Conservation (phyloP, 2,113 vertebrate species). For the Muntiacus reevesi region DNA sequence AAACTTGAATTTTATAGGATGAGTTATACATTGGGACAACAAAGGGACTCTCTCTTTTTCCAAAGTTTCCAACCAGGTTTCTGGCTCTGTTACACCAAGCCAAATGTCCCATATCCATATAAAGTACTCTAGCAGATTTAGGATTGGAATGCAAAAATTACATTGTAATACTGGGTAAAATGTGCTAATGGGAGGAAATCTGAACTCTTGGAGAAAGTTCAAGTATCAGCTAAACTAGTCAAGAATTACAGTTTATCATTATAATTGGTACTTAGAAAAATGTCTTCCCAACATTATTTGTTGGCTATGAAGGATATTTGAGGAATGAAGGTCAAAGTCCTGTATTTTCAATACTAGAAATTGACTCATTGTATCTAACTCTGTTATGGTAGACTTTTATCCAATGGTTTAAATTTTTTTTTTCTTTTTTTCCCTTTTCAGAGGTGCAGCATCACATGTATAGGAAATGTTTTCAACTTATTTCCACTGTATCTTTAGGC, state of each 20-base stretch:
- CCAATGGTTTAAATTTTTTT: not conserved
- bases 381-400: not conserved
- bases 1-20: not conserved
- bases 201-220: not conserved
- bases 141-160: not conserved
- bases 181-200: not conserved
- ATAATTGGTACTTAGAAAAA: not conserved
- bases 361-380: not conserved
- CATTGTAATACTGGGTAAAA: not conserved
- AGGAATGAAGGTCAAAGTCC: not conserved
- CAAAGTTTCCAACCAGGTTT: not conserved
- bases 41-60: not conserved
- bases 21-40: not conserved
- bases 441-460: not conserved
- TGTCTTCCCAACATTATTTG: not conserved
- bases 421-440: not conserved
- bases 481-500: not conserved
- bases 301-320: not conserved
- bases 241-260: not conserved
- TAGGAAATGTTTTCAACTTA: not conserved
- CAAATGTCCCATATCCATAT: not conserved
- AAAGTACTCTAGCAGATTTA: slow-evolving; percentile 14
- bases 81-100: not conserved
- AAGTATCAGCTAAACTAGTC: not conserved
- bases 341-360: not conserved